These are phyloP conservation scores for Artibeus lituratus DNA, from an alignment of 2,797 vertebrate genomes.

Conservation along the genomic window DNA sequence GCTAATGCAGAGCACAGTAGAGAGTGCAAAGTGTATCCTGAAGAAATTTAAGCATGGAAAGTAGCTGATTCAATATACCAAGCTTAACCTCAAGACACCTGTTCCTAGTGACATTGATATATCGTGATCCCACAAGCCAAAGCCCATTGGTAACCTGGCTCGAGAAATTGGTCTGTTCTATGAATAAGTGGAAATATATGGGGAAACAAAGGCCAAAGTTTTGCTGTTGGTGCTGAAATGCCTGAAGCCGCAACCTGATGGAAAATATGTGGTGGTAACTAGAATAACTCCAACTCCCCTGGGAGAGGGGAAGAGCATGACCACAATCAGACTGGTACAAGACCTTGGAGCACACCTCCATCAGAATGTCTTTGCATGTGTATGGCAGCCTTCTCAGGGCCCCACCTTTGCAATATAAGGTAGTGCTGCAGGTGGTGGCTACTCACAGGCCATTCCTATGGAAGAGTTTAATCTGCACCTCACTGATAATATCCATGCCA, in stretches of 20 bases:
- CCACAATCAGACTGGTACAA: constrained; percentile 94
- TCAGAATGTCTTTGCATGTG: constrained; percentile 95
- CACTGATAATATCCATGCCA: constrained; percentile 98
- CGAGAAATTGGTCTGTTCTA: constrained; percentile 91
- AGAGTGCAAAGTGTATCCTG: constrained; percentile 92
- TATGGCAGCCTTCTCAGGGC: constrained; percentile 97
- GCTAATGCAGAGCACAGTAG: constrained; percentile 98
- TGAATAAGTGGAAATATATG: constrained; percentile 94
- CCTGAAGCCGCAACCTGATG: constrained; percentile 89
- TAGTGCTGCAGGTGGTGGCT: constrained; percentile 98
- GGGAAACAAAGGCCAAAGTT: constrained; percentile 95
- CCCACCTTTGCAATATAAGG: constrained; percentile 99
- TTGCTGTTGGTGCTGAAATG: constrained; percentile 89
- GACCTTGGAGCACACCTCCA: constrained; percentile 94
- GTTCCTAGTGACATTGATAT: constrained; percentile 97
- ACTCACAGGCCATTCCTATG: constrained; percentile 98
- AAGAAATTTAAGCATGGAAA: constrained; percentile 88
- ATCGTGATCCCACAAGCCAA: constrained; percentile 91
- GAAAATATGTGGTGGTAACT: constrained; percentile 97
- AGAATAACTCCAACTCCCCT: constrained; percentile 98
- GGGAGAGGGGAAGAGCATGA: constrained; percentile 98
- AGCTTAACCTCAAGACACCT: constrained; percentile 87
- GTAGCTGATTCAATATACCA: constrained; percentile 91
- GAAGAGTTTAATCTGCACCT: constrained; percentile 99
- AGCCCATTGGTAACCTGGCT: constrained; percentile 88